phyloP scores from a whole-genome alignment of 2,888 invertebrate species.

The Caenorhabditis drosophilae region DNA sequence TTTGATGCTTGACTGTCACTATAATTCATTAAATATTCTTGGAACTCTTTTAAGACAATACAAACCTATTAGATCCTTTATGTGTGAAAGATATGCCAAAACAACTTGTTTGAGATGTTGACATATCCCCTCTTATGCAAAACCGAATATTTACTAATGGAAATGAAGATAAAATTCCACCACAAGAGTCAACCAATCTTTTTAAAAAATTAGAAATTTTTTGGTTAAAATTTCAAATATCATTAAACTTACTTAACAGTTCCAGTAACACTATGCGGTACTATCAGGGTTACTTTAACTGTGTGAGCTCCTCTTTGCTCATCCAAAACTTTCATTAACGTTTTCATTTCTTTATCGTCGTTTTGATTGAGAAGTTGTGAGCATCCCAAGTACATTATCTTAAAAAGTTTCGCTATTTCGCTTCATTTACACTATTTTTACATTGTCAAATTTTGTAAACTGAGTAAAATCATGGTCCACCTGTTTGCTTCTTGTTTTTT shows the following conservation, averaged over 20 bases:
- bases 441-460: no score
- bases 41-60: background rate
- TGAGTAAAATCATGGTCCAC: no score
- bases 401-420: no score
- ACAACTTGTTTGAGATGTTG: slow-evolving; percentile 83
- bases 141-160: slow-evolving; percentile 75
- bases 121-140: slow-evolving; percentile 87
- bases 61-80: slow-evolving; percentile 73
- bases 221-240: no score
- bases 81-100: slow-evolving; percentile 94
- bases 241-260: slow-evolving; percentile 85
- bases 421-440: no score
- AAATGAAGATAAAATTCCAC: slow-evolving; percentile 84
- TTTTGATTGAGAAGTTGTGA: slow-evolving; percentile 61
- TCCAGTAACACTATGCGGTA: slow-evolving; percentile 90
- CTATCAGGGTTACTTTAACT: slow-evolving; percentile 87
- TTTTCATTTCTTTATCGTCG: slow-evolving; percentile 61
- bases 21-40: slow-evolving; percentile 1
- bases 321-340: slow-evolving; percentile 74
- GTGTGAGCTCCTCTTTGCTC: slow-evolving; percentile 75
- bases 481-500: no score
- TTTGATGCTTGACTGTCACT: slow-evolving; percentile 11
- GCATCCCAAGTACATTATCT: slow-evolving; percentile 60
- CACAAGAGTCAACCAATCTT: slow-evolving; percentile 81
- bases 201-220: no score